These are phyloP conservation scores for Drosophila albomicans DNA, from an alignment of 1,140 invertebrate species.

Conservation along the genomic window DNA sequence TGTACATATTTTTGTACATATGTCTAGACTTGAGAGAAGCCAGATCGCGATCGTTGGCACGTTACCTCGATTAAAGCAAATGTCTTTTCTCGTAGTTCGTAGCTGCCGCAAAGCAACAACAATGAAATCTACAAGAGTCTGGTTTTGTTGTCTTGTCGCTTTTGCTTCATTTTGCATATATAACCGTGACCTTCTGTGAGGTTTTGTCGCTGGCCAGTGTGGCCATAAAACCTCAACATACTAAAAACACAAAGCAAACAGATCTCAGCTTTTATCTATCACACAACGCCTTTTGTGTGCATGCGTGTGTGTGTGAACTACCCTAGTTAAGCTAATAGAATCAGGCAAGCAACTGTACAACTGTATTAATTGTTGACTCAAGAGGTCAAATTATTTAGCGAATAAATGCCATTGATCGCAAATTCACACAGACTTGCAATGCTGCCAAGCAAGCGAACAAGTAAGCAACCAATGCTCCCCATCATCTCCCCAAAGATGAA, in stretches of 20 bases:
- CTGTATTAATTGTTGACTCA: conserved; percentile 70
- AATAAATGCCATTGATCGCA: conserved; percentile 73
- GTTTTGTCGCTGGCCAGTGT: conserved; percentile 45
- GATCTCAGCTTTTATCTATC: conserved; percentile 37
- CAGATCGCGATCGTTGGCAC: conserved; percentile 64
- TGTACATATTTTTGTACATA: neutral
- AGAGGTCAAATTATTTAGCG: conserved; percentile 82
- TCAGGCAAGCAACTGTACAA: conserved; percentile 42
- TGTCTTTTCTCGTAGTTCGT: conserved; percentile 38
- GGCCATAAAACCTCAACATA: conserved; percentile 50
- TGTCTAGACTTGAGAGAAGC: conserved; percentile 34
- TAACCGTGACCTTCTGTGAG: conserved; percentile 74
- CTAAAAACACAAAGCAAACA: conserved; percentile 28
- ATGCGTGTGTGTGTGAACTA: conserved; percentile 29
- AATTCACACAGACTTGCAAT: conserved; percentile 61
- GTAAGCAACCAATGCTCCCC: neutral
- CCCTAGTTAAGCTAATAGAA: conserved; percentile 67
- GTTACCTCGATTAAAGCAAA: conserved; percentile 77
- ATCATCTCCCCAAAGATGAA: conserved; percentile 12
- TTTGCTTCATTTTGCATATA: conserved; percentile 71
- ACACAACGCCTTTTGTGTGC: conserved; percentile 24
- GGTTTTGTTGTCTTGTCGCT: conserved; percentile 47
- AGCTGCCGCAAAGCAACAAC: conserved; percentile 2
- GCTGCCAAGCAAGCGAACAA: neutral
- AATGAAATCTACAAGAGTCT: conserved; percentile 46